Evolutionary conservation across 2,888 invertebrate species (phyloP), one percentile per base, ranked within the genome.

Genomic region (Notodonta ziczac): DNA sequence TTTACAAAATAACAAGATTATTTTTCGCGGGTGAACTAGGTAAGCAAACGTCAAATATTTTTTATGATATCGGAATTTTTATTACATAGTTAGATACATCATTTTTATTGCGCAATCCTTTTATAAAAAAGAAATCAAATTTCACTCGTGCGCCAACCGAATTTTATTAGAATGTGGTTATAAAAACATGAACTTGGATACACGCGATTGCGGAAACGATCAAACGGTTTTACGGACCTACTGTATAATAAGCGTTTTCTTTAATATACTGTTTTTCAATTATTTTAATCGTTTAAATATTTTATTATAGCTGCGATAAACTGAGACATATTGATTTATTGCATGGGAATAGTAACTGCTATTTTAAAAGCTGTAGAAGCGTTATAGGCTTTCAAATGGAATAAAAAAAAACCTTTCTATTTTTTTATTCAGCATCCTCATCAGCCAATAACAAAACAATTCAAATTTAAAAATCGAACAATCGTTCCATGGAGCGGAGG

Each of bases 1-100:
- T 62, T 65, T 60, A 64, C 63, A 58, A 70, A 68, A 75, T 70
- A 66, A 67, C 61, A 64, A 58, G 32, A 62, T 60, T 61, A 63
- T 58, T 66, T 72, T 75, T 71, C 61, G 70, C 70, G 58, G 64
- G 50, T 42, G 4, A 24, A 52, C 63, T 63, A 57, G 35, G 42
- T 51, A 53, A 63, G 42, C 54, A 53, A 63, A 35, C 35, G 9
- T 51, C 4, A 48, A 53, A 57, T 56, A 51, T 62, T 58, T 44
- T 67, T 61, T 59, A 58, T 44, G 56, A 58, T 60, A 54, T 66
- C 42, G 58, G 60, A 63, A 58, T 61, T 70, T 71, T 69, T 72
- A 73, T 63, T 16, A 60, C 56, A 50, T 44, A 72, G 66, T 66
- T 62, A 42, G 54, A 64, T 63, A 68, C 54, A 63, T 67, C 2